phyloP scores from a whole-genome alignment of 2,888 invertebrate species.

The Caradrina kadenii region DNA sequence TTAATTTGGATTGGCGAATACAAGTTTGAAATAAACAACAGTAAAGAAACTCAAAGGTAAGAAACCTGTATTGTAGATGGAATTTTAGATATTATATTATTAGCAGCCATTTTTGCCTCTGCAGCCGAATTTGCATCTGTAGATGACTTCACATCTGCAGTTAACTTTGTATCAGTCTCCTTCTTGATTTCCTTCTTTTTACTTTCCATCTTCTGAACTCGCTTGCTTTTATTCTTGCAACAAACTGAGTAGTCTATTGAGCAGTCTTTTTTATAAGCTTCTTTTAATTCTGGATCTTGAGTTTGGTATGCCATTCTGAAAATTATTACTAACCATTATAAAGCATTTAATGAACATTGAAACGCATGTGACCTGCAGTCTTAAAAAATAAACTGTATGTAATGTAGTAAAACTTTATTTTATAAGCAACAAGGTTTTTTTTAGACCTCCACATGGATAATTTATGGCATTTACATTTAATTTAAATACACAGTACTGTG shows the following conservation, averaged over 20 bases:
- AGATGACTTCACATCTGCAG: slow-evolving; percentile 62
- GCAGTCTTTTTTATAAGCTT: slow-evolving; percentile 79
- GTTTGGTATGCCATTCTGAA: slow-evolving; percentile 83
- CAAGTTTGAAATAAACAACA: not conserved
- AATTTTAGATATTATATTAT: slow-evolving; percentile 76
- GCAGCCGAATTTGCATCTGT: slow-evolving; percentile 63
- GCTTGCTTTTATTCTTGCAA: slow-evolving; percentile 78
- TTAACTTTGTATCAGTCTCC: slow-evolving; percentile 58
- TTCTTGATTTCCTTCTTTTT: slow-evolving; percentile 71
- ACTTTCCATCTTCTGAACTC: slow-evolving; percentile 70
- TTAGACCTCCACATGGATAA: too few species aligned
- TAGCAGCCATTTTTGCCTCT: slow-evolving; percentile 60
- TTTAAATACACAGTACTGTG: too few species aligned
- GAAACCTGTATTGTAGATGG: slow-evolving; percentile 84
- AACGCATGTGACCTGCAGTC: too few species aligned
- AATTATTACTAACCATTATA: slow-evolving; percentile 46
- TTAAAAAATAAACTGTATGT: too few species aligned
- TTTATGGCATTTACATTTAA: too few species aligned
- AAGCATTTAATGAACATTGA: not conserved
- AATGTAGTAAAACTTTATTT: too few species aligned
- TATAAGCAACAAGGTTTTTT: too few species aligned
- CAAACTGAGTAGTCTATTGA: slow-evolving; percentile 81
- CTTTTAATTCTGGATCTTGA: slow-evolving; percentile 81
- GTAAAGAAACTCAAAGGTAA: slow-evolving; percentile 1
- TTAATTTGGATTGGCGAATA: not conserved